These are phyloP conservation scores for Nemotelus nigrinus DNA, from an alignment of 2,888 invertebrate species.

Conservation along the genomic window DNA sequence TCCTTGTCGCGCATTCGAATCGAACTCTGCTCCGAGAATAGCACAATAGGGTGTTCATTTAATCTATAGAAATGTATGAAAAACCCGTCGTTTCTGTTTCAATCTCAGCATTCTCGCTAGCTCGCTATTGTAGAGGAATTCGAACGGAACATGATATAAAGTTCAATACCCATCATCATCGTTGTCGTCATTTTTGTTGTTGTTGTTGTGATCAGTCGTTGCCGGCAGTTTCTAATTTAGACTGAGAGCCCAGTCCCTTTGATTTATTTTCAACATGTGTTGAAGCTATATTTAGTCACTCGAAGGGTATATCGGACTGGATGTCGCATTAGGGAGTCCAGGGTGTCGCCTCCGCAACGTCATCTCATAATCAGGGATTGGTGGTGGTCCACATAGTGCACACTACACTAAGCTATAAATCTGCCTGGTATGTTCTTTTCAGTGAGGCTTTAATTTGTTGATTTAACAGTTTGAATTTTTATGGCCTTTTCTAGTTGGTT, in stretches of 20 bases:
- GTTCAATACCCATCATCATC: slow-evolving; percentile 30
- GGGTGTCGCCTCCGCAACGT: not conserved
- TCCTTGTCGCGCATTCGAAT: no score
- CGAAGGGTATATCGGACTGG: slow-evolving; percentile 12
- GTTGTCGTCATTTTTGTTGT: no score
- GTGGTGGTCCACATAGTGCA: not conserved
- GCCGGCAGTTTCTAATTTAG: slow-evolving; percentile 24
- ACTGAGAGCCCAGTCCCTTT: slow-evolving; percentile 36
- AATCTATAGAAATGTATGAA: not conserved
- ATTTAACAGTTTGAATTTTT: slow-evolving; percentile 25
- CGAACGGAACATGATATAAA: slow-evolving; percentile 10
- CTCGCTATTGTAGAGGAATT: not conserved
- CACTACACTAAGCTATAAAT: not conserved
- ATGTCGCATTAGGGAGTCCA: slow-evolving; percentile 16
- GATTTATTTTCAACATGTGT: slow-evolving; percentile 45
- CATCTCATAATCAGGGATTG: no score
- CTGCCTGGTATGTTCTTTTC: slow-evolving; percentile 7
- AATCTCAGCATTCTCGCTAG: not conserved
- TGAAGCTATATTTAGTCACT: slow-evolving; percentile 32
- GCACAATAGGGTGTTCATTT: not conserved
- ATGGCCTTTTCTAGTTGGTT: not conserved
- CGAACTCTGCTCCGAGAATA: not conserved
- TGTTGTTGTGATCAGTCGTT: no score
- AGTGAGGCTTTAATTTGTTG: slow-evolving; percentile 28
- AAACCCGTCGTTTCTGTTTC: not conserved